A percentile compares a stretch with the other conserved stretches of the same genome.
Conservation (phyloP, 2,797 vertebrate genomes). For the Neosilurus hyrtlii region DNA sequence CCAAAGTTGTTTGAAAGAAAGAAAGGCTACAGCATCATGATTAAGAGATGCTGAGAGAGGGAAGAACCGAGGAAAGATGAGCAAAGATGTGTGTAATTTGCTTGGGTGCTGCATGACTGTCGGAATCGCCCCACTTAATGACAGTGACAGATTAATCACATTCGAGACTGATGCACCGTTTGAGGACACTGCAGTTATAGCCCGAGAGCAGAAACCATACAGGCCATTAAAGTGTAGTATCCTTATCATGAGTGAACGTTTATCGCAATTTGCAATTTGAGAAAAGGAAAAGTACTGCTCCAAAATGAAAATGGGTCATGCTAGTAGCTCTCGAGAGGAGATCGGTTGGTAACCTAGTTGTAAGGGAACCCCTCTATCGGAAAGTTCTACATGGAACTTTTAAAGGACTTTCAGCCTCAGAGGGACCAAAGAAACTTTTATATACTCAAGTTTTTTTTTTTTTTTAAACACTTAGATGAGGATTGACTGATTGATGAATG, state of each 20-base stretch:
- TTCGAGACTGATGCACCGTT: conserved; percentile 34
- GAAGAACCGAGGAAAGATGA: conserved; percentile 6
- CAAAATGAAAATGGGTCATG: conserved; percentile 9
- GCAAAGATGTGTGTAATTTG: conserved; percentile 18
- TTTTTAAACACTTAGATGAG: background rate
- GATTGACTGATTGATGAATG: background rate
- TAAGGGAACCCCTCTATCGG: background rate
- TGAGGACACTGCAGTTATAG: conserved; percentile 29
- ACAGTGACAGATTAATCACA: conserved; percentile 46
- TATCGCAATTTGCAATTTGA: background rate
- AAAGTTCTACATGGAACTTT: background rate
- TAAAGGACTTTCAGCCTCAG: background rate
- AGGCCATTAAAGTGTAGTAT: conserved; percentile 8
- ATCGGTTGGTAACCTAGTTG: background rate
- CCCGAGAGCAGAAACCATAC: conserved; percentile 13
- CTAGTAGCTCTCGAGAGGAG: background rate
- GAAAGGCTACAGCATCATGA: conserved; percentile 31
- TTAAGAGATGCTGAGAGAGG: conserved; percentile 21
- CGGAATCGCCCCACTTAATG: conserved; percentile 18
- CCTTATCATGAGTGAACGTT: conserved; percentile 12
- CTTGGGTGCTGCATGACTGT: conserved; percentile 32
- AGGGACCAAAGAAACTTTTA: background rate
- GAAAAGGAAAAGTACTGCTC: background rate
- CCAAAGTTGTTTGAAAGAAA: conserved; percentile 22
- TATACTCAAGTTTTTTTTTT: background rate